Evolutionary conservation across 1,140 invertebrate species (phyloP), one percentile per base, ranked within the genome.

Genomic region (Meloidogyne floridensis): DNA sequence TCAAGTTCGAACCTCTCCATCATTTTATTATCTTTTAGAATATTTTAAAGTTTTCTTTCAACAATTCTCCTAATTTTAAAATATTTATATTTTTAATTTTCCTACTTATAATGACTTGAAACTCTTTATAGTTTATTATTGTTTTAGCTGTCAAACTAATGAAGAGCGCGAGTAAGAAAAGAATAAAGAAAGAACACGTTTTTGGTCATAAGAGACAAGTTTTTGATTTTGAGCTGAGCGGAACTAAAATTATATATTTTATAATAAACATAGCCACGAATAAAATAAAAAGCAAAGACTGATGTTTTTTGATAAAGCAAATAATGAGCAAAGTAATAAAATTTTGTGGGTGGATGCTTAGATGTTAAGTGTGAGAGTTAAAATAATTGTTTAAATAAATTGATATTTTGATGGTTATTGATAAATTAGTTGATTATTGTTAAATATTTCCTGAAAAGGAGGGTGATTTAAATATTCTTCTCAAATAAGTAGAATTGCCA

Each of bases 121-220:
- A n/a, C n/a, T n/a, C n/a, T n/a, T n/a, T n/a, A 65, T n/a, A 6
- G 59, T 11, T 65, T 65, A 65, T 65, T 65, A 65, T 65, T 65
- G 59, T 65, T 65, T 65, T 65, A 65, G 59, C 59, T 65, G 59
- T 65, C n/a, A 65, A 65, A 65, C 59, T 65, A 65, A 65, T 18
- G 59, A 65, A 65, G 59, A 65, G 59, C 59, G 59, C 59, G 15
- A 65, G 59, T 65, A 18, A 11, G 59, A 11, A 65, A 65, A 47
- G 47, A 47, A 65, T 59, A 13, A 13, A 5, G 13, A 59, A 59
- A 59, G 15, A 65, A 65, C 59, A 65, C 59, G 59, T 65, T 65
- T 65, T 65, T 65, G 59, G 59, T 65, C 59, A 65, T 65, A 65
- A 65, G 59, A 65, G 59, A 65, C 59, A 65, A 65, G 59, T 65